These are phyloP conservation scores for Lophochroa leadbeateri DNA, from an alignment of 2,113 vertebrate genomes.

Conservation along the genomic window DNA sequence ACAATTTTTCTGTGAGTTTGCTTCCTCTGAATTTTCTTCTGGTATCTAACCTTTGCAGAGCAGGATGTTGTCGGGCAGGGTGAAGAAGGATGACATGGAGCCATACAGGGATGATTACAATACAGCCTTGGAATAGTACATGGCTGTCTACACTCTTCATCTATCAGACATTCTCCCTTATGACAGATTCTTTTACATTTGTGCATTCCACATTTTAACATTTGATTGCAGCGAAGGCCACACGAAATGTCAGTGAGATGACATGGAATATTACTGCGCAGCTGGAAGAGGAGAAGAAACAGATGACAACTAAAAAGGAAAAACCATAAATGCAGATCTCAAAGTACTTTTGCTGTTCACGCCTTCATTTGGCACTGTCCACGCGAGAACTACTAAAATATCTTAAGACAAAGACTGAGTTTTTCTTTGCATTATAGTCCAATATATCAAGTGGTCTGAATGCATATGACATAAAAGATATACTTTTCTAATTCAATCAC, in stretches of 20 bases:
- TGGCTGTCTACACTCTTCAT: constrained; percentile 88
- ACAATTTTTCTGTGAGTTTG: neutral
- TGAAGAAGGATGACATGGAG: constrained; percentile 86
- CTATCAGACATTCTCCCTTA: constrained; percentile 87
- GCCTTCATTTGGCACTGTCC: neutral
- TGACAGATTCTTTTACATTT: constrained; percentile 94
- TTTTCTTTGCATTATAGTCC: neutral
- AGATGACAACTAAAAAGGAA: neutral
- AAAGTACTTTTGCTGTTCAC: neutral
- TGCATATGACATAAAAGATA: neutral
- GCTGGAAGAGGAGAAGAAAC: constrained; percentile 69
- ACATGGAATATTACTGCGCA: constrained; percentile 96
- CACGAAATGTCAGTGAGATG: constrained; percentile 97
- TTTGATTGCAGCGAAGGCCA: constrained; percentile 87
- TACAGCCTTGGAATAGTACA: constrained; percentile 82
- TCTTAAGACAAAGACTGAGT: neutral
- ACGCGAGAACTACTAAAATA: neutral
- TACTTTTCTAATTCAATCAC: neutral
- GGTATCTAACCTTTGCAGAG: constrained; percentile 82
- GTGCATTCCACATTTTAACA: constrained; percentile 88
- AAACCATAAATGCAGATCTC: neutral
- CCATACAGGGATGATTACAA: constrained; percentile 91
- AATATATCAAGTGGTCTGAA: neutral
- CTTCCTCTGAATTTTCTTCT: neutral
- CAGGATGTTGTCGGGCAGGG: constrained; percentile 86